These are phyloP conservation scores for Hephaestus fuliginosus DNA, from an alignment of 2,797 vertebrate species.

Conservation along the genomic window DNA sequence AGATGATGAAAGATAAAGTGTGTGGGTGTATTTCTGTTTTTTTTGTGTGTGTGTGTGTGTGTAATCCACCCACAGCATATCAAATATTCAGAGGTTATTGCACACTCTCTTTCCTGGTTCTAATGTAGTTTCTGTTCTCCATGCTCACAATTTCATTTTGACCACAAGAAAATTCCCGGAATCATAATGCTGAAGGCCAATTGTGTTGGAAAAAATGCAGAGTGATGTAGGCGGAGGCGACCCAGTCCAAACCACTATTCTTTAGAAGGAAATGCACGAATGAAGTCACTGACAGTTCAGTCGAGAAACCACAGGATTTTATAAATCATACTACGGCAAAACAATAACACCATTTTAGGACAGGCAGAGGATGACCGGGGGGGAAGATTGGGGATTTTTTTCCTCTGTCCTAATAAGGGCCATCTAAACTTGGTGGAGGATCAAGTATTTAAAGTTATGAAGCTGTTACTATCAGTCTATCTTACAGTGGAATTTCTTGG, in stretches of 20 bases:
- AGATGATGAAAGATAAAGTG: constrained; percentile 17
- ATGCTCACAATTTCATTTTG: constrained; percentile 63
- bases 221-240: constrained; percentile 42
- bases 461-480: constrained; percentile 50
- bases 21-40: constrained; percentile 27
- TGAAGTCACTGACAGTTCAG: constrained; percentile 68
- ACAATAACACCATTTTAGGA: constrained; percentile 72
- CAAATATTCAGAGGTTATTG: constrained; percentile 39
- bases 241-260: constrained; percentile 73
- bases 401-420: constrained; percentile 54
- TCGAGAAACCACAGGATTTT: constrained; percentile 70
- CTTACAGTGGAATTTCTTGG: constrained; percentile 40
- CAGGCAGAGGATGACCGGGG: constrained; percentile 13
- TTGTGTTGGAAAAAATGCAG: constrained; percentile 51
- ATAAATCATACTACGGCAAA: constrained; percentile 62
- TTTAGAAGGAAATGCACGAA: constrained; percentile 66
- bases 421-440: constrained; percentile 43
- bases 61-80: constrained; percentile 44
- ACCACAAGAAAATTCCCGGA: constrained; percentile 75
- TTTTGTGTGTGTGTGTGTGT: background rate
- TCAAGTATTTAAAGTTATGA: constrained; percentile 43
- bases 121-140: constrained; percentile 27
- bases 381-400: constrained; percentile 35
- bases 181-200: constrained; percentile 54
- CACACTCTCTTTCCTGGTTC: constrained; percentile 19